Base-by-base conservation (phyloP, 2,888 invertebrate species). In the Imbricaverruca yamaguchii region DNA sequence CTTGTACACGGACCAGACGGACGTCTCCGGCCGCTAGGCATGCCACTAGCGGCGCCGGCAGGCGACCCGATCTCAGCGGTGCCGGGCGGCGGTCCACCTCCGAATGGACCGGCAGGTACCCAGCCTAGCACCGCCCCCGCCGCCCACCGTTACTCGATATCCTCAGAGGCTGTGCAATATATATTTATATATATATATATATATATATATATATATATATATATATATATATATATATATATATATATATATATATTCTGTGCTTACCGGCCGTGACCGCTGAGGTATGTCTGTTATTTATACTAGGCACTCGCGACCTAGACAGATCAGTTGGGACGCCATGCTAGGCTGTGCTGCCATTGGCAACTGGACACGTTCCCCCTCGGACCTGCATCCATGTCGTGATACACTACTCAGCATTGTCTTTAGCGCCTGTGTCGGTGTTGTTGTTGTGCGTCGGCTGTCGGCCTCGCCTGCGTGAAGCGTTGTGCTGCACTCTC, bases 21-120 rank as follows among this genome's bases (percentile, higher is more conserved):
- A 74, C 53, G 74, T 53, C 74, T 74, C 74, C 74, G 53, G 74
- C 18, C 74, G 53, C 74, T 74, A 74, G 74, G 6, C 21, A 15
- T 18, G 1, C 53, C 1, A 7, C 74, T 74, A 74, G 74, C 53
- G 39, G 39, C 53, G 53, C 74, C 67, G 74, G 53, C 15, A 53
- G 74, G 53, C 53, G 13, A 25, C 15, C 74, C 53, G 74, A 74
- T 74, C 74, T 74, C 74, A 74, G 53, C 74, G 53, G 74, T 23
- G 74, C 13, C 63, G 63, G 23, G 23, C 65, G 6, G 65, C 23
- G 23, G 23, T 23, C 23, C 18, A 2, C 9, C 23, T 7, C 23
- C 65, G 23, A 8, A 9, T 2, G 65, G 23, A 23, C 23, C 9
- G 9, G 63, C 15, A 9, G 10, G 65, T 25, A 4, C 67, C 67